These are phyloP conservation scores for Apotomis betuletana DNA, from an alignment of 2,888 invertebrate genomes.

Conservation along the genomic window DNA sequence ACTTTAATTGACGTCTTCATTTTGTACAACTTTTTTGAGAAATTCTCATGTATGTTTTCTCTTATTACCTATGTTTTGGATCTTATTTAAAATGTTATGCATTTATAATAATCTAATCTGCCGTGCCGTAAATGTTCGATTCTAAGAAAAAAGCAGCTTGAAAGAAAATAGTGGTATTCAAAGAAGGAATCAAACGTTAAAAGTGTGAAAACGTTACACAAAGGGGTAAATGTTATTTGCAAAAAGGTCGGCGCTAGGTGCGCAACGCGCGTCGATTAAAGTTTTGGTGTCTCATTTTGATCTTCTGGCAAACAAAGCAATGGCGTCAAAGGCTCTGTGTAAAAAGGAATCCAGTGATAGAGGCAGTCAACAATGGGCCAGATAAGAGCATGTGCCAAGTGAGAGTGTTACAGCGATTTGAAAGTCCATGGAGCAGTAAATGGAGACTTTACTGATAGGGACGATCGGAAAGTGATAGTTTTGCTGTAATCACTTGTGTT, in stretches of 20 bases:
- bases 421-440: neutral
- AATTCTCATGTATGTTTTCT: too few relatives aligned
- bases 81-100: too few relatives aligned
- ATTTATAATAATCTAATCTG: too few relatives aligned
- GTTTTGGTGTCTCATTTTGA: slow-evolving; percentile 75
- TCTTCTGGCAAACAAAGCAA: slow-evolving; percentile 79
- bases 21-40: too few relatives aligned
- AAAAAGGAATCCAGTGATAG: slow-evolving; percentile 82
- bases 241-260: slow-evolving; percentile 46
- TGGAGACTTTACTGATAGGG: neutral
- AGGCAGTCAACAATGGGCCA: slow-evolving; percentile 82
- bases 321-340: slow-evolving; percentile 79
- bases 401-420: slow-evolving; percentile 32
- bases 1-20: too few relatives aligned
- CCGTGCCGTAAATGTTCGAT: neutral
- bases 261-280: slow-evolving; percentile 75
- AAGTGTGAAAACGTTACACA: slow-evolving; percentile 13
- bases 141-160: neutral
- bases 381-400: slow-evolving; percentile 60
- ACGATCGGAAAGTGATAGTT: neutral
- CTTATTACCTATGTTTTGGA: too few relatives aligned
- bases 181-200: slow-evolving; percentile 2
- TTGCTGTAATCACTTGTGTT: too few relatives aligned
- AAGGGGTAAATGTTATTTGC: slow-evolving; percentile 14
- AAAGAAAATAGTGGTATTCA: neutral